Evolutionary conservation across 1,140 invertebrate genomes (phyloP).

Genomic region (Lanistes nyassanus): DNA sequence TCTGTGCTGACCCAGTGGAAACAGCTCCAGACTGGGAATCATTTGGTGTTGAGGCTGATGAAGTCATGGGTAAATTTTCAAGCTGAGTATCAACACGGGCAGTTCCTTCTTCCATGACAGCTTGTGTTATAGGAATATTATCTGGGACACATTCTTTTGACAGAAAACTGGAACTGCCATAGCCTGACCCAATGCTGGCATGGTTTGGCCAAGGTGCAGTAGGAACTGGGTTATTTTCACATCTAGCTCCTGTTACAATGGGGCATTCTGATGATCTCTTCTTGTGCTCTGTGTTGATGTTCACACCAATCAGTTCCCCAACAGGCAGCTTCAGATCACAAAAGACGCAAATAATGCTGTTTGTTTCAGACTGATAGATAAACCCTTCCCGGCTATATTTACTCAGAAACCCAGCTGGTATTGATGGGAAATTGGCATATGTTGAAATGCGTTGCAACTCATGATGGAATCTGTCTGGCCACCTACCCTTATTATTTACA

Average conservation of each 20-base stretch:
- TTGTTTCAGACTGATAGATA: neutral
- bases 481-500: neutral
- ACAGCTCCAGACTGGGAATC: neutral
- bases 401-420: neutral
- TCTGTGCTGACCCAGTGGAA: neutral
- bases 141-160: neutral
- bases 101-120: too few species aligned
- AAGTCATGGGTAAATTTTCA: neutral
- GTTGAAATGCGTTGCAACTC: constrained; percentile 3
- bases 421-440: neutral
- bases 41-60: neutral
- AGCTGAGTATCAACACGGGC: neutral
- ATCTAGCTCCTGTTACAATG: neutral
- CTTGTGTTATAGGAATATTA: neutral
- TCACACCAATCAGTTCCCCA: constrained; percentile 3
- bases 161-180: neutral
- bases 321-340: neutral
- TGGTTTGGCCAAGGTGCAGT: neutral
- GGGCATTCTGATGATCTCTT: neutral
- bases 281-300: neutral
- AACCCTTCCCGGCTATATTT: constrained; percentile 4
- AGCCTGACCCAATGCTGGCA: too few species aligned
- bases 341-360: neutral
- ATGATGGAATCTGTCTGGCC: neutral
- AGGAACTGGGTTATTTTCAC: constrained; percentile 15